Evolutionary conservation across 2,113 vertebrate genomes (phyloP).

Genomic region (Leucosticte australis): DNA sequence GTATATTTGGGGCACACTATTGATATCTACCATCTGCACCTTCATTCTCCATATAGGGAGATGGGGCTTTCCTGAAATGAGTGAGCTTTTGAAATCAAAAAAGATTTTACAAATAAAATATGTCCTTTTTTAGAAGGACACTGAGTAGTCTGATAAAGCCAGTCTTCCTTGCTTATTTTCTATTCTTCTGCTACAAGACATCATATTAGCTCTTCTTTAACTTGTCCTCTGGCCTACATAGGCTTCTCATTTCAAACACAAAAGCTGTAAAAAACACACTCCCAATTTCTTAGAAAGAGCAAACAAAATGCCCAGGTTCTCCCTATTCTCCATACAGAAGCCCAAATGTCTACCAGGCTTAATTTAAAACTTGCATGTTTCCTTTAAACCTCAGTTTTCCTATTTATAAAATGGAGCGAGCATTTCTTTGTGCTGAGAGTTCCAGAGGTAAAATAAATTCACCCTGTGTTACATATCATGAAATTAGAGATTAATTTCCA

Average conservation of each 20-base stretch:
- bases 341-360: neutral
- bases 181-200: neutral
- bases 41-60: neutral
- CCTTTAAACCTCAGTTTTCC: neutral
- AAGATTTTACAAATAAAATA: neutral
- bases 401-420: neutral
- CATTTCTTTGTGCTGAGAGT: neutral
- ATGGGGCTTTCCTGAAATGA: neutral
- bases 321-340: neutral
- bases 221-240: neutral
- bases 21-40: neutral
- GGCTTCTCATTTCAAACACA: neutral
- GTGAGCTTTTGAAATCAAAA: neutral
- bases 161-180: neutral
- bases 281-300: neutral
- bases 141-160: neutral
- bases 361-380: neutral
- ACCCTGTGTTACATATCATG: neutral
- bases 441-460: neutral
- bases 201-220: neutral
- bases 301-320: neutral
- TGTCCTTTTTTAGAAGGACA: neutral
- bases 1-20: neutral
- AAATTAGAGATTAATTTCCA: neutral
- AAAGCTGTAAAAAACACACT: neutral